phyloP scores from a whole-genome alignment of 37 sponge, comb jelly and placozoan species.

The Oopsacas minuta region DNA sequence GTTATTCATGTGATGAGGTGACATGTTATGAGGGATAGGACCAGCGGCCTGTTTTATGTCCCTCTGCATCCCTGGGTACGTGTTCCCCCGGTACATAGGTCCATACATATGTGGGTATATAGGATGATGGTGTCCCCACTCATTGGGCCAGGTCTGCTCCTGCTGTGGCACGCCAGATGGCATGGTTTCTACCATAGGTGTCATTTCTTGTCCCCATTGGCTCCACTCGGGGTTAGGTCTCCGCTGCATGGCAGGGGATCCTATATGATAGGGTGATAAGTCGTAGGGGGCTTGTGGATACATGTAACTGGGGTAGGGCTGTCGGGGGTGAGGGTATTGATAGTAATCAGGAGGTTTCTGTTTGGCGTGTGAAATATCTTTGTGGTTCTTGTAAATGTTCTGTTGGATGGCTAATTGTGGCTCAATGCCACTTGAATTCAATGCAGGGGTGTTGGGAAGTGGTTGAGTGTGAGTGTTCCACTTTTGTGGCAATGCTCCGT shows the following conservation, averaged over 20 bases:
- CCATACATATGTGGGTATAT: neutral
- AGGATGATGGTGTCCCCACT: neutral
- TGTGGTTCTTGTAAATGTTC: neutral
- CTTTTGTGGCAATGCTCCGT: neutral
- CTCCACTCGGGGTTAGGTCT: neutral
- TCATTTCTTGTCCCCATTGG: neutral
- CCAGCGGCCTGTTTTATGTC: neutral
- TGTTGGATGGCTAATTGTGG: neutral
- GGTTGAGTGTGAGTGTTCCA: neutral
- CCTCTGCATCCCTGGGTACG: neutral
- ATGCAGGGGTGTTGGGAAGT: neutral
- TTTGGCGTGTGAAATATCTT: neutral
- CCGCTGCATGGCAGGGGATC: neutral
- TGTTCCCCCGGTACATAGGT: neutral
- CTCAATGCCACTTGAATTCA: neutral
- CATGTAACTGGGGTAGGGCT: neutral
- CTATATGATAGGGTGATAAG: neutral
- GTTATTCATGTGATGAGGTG: neutral
- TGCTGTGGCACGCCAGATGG: neutral
- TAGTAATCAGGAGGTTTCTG: neutral
- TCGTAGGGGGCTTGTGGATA: neutral
- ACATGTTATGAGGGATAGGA: neutral
- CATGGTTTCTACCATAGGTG: neutral
- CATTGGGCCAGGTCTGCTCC: neutral
- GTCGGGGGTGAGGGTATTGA: neutral